Base-by-base conservation (phyloP, 2,113 vertebrate genomes). In the Stictonetta naevosa region DNA sequence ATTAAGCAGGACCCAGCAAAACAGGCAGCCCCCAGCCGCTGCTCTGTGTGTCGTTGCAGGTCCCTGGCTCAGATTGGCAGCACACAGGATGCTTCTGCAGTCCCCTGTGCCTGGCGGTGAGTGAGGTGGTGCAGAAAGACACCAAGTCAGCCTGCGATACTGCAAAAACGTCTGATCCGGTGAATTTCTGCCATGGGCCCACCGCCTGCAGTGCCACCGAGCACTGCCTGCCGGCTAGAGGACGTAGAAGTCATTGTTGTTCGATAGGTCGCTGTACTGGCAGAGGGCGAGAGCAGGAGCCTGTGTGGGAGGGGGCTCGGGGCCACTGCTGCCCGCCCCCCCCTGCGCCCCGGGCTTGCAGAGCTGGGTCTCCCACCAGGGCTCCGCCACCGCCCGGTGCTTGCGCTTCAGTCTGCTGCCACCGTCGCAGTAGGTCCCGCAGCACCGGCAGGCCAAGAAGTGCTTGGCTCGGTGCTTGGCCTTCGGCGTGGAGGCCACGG, bases 171-270 rank as follows among this genome's bases (percentile, higher is more conserved):
- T 33, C 90, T 62, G 73, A 69, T 40, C 13, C 69, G 26, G 72
- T 0, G 66, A 68, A 69, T 60, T 64, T 31, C 42, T 21, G 38
- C 26, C 14, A 6, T 23, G 0, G 4, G 25, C 33, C 55, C 79
- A 77, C 67, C 67, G 80, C 23, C 71, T 18, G 33, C 2, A 1
- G 50, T 8, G 55, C 80, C 8, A 5, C 42, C 64, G 63, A 73
- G 72, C 33, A 85, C 7, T 79, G 33, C 29, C 67, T 21, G 1
- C 2, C 4, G 26, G 73, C 93, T 96, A 98, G 82, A 98, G 96
- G 21, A 98, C 96, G 1, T 98, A 98, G 93, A 98, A 98, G 96
- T 98, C 98, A 0, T 98, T 98, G 96, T 98, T 98, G 95, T 98
- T 98, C 1, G 98, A 98, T 52, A 98, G 88, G 89, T 98, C 98